These are phyloP conservation scores for Odiellus spinosus DNA, from an alignment of 2,888 invertebrate species.

Conservation along the genomic window DNA sequence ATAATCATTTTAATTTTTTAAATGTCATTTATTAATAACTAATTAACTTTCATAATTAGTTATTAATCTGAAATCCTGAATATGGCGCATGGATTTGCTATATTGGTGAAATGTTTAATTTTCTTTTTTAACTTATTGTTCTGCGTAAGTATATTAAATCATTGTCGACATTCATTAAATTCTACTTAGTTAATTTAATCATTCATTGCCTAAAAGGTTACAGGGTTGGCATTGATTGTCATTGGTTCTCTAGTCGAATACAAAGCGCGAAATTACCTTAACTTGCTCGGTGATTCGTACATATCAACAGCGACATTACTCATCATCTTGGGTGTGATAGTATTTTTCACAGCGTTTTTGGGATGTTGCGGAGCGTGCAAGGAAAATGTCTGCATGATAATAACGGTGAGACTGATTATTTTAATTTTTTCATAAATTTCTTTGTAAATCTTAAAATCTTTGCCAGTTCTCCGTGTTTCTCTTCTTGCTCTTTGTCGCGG, in stretches of 20 bases:
- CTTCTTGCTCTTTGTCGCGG: conserved; percentile 60
- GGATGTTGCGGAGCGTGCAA: conserved; percentile 91
- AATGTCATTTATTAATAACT: no score
- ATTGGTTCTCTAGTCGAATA: conserved; percentile 65
- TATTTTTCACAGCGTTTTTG: conserved; percentile 82
- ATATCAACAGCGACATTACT: conserved; percentile 69
- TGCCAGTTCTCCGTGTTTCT: conserved; percentile 58
- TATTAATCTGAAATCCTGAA: no score
- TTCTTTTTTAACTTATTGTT: no score
- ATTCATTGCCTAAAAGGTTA: no score
- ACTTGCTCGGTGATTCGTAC: conserved; percentile 65
- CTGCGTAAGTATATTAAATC: no score
- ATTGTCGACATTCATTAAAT: no score
- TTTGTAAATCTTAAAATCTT: no score
- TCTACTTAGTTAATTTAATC: no score
- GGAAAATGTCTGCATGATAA: conserved; percentile 88
- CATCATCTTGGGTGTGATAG: conserved; percentile 71
- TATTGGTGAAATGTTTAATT: no score
- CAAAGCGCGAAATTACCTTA: conserved; percentile 47
- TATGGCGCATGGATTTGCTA: no score
- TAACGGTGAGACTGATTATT: conserved; percentile 46
- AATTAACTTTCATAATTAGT: no score
- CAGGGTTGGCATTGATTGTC: conserved; percentile 69
- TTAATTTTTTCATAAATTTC: not conserved
- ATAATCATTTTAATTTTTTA: no score